phyloP scores from a whole-genome alignment of 2,797 vertebrate genomes.

The Argyrosomus regius region DNA sequence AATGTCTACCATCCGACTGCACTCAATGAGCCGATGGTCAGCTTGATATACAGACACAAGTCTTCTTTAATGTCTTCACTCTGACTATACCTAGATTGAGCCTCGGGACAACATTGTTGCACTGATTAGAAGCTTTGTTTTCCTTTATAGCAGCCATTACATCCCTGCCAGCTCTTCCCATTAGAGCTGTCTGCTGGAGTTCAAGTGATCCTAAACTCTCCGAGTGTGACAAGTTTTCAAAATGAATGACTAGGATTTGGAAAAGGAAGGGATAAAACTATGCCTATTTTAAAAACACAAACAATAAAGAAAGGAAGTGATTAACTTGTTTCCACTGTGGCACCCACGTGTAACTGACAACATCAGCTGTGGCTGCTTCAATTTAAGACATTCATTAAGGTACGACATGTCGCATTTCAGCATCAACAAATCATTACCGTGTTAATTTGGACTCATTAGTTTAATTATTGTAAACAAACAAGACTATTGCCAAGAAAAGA shows the following conservation, averaged over 20 bases:
- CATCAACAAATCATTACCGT: conserved; percentile 62
- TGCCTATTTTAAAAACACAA: conserved; percentile 10
- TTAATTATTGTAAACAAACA: conserved; percentile 70
- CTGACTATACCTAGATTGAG: neutral
- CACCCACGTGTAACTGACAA: conserved; percentile 35
- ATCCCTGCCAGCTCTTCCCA: conserved; percentile 17
- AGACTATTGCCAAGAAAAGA: conserved; percentile 42
- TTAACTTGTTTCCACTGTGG: conserved; percentile 12
- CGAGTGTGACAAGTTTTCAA: neutral
- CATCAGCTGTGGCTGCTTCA: conserved; percentile 41
- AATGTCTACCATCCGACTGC: conserved; percentile 25
- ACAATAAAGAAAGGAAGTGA: neutral
- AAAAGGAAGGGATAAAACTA: neutral
- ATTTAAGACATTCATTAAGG: conserved; percentile 55
- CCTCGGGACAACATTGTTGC: neutral
- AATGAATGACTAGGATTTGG: neutral
- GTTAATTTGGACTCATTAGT: conserved; percentile 65
- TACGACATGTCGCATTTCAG: conserved; percentile 33
- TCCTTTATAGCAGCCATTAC: conserved; percentile 24
- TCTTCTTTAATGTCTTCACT: conserved; percentile 16
- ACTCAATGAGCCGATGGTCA: conserved; percentile 17
- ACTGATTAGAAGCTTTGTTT: conserved; percentile 38
- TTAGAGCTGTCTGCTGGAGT: neutral
- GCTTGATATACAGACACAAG: conserved; percentile 5
- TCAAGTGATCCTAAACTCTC: conserved; percentile 22